Evolutionary conservation across 1,140 invertebrate species (phyloP), one percentile per base, ranked within the genome.

Genomic region (Tetramorium parvispinum): DNA sequence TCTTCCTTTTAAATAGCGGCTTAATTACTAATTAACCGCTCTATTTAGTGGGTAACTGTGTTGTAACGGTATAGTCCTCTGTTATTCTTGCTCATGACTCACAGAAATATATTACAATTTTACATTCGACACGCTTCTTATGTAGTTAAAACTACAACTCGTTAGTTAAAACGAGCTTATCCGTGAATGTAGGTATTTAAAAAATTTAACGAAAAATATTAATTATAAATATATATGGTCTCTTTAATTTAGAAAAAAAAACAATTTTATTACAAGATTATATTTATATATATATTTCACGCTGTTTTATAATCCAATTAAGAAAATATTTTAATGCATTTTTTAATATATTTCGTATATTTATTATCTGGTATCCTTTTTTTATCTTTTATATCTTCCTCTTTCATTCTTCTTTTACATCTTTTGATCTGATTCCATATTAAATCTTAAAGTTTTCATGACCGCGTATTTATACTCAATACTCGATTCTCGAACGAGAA

Each of bases 11-110:
- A 57, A 70, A 68, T 37, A 16, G 24, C 16, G 13, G 6, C 27
- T 73, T 83, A 83, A 83, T 82, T 59, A 82, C 6, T 59, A 57
- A 59, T 83, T 83, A 75, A 83, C 53, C 53, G 79, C 53, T 83
- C 43, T 75, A 73, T 37, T 83, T 83, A 83, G 27, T 27, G 10
- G 0, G 24, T 46, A 46, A 71, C 53, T 13, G 18, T 18, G 40
- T 24, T 32, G 55, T 21, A 59, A 59, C 16, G n/a, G n/a, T 40
- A 37, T 32, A 55, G 2, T 49, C 8, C 24, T 21, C 43, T n/a
- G 13, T 59, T 75, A 83, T 49, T 83, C 43, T 66, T 46, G 8
- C 10, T n/a, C 10, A 18, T 73, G 66, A 82, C 18, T 73, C 53
- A 59, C 27, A 43, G 6, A 43, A n/a, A 73, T 10, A 13, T 57